A percentile compares a stretch with the other conserved stretches of the same genome.
These are phyloP conservation scores for Limenitis camilla DNA, from an alignment of 2,888 invertebrate species.

Conservation along the genomic window DNA sequence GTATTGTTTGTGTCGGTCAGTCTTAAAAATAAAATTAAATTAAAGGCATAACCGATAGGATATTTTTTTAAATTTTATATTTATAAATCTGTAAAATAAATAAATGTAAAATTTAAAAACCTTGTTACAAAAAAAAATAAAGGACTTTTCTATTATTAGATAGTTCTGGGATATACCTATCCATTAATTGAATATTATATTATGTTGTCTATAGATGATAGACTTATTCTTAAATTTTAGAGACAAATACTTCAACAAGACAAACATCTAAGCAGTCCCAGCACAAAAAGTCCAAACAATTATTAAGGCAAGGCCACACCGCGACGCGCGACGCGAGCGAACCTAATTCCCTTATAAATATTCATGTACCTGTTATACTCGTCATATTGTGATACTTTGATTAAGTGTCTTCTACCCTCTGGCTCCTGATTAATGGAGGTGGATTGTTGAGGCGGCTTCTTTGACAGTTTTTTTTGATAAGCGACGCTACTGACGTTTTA, in stretches of 20 bases:
- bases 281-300: conserved; percentile 36
- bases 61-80: too few species aligned
- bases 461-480: conserved; percentile 28
- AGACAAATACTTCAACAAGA: neutral
- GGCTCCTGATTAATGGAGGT: conserved; percentile 50
- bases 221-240: neutral
- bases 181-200: too few species aligned
- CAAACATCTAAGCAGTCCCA: conserved; percentile 20
- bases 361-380: conserved; percentile 59
- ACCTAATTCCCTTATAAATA: conserved; percentile 65
- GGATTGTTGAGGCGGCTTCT: conserved; percentile 36
- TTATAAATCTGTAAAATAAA: too few species aligned
- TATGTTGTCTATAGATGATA: too few species aligned
- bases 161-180: too few species aligned
- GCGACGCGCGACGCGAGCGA: conserved; percentile 37
- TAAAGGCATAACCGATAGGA: neutral
- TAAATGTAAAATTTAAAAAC: too few species aligned
- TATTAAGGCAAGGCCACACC: conserved; percentile 42
- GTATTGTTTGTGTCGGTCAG: conserved; percentile 35
- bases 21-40: conserved; percentile 1
- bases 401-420: conserved; percentile 59
- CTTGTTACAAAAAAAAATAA: too few species aligned
- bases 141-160: too few species aligned
- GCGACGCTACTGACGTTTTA: conserved; percentile 29
- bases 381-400: conserved; percentile 69